Conservation (phyloP, 1,140 invertebrate genomes). For the Cepaea nemoralis region DNA sequence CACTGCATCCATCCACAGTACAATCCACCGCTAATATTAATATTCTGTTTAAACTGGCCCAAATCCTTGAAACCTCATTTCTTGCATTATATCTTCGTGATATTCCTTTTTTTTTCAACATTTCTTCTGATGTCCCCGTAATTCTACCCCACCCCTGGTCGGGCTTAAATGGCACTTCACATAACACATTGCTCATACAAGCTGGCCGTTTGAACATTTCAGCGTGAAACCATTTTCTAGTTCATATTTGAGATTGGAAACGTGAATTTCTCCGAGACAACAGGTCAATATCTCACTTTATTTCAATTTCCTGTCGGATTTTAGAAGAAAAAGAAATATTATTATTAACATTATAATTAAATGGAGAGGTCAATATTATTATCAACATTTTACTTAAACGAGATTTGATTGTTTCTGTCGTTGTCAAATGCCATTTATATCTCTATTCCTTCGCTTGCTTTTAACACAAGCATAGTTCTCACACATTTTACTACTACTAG, state of each 20-base stretch:
- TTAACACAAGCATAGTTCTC: no score
- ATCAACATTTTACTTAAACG: no score
- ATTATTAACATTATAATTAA: no score
- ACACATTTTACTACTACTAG: no score
- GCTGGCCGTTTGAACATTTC: background rate
- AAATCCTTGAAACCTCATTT: background rate
- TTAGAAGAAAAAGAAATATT: no score
- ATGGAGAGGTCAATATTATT: no score
- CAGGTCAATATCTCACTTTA: no score
- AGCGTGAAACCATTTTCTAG: background rate
- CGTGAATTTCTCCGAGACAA: no score
- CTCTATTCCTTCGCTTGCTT: no score
- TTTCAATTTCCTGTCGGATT: no score
- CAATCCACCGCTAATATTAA: conserved; percentile 27
- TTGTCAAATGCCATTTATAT: no score
- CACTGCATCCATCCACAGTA: background rate
- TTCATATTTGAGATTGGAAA: background rate
- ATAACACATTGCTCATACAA: background rate
- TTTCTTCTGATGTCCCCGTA: background rate
- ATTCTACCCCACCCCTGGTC: background rate
- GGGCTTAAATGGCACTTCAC: background rate
- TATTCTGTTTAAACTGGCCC: conserved; percentile 20
- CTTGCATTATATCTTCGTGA: background rate
- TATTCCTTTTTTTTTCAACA: background rate
- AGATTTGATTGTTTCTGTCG: no score